These are phyloP conservation scores for Heliconius himera DNA, from an alignment of 1,140 invertebrate genomes.

Conservation along the genomic window DNA sequence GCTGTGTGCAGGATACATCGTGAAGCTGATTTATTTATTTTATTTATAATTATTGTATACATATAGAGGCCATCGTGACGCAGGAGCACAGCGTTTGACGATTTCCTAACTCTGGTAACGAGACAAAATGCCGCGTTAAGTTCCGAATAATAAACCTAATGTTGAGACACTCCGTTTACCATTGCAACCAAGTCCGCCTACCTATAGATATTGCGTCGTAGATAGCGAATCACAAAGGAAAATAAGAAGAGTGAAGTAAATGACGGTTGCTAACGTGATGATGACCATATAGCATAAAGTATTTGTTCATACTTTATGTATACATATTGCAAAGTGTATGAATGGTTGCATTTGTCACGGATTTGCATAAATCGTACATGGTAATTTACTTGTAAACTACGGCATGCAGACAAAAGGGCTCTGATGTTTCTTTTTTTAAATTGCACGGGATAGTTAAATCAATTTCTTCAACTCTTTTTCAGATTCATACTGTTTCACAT, in stretches of 20 bases:
- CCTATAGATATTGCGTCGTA: neutral
- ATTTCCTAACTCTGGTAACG: no score
- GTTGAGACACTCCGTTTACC: no score
- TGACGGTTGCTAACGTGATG: neutral
- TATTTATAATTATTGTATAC: no score
- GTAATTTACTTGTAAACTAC: neutral
- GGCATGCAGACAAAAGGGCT: neutral
- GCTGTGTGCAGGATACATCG: no score
- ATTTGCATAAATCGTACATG: slow-evolving; percentile 9
- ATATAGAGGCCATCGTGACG: no score
- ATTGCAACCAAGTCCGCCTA: neutral
- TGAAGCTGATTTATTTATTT: no score
- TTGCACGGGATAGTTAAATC: neutral
- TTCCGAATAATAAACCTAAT: no score
- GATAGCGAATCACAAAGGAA: neutral
- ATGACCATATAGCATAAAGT: neutral
- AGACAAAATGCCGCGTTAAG: no score
- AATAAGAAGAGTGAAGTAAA: neutral
- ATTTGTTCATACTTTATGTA: neutral
- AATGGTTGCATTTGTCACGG: slow-evolving; percentile 12
- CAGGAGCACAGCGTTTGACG: no score
- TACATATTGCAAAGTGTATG: neutral
- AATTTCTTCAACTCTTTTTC: no score
- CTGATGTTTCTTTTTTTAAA: neutral
- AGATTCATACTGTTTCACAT: no score